Evolutionary conservation across 1,140 invertebrate species (phyloP).

Genomic region (Drosophila kohkoa): DNA sequence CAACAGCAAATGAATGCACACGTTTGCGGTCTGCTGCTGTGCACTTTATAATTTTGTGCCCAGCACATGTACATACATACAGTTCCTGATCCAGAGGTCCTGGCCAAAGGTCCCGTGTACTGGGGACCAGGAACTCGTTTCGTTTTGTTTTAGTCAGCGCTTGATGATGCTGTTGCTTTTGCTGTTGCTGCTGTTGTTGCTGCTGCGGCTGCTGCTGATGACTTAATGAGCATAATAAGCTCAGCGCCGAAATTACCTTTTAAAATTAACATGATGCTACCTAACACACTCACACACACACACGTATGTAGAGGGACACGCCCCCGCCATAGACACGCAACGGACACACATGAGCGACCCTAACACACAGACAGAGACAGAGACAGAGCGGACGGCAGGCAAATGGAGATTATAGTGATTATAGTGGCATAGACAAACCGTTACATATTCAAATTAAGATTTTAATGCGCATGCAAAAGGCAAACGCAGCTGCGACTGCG

Average conservation of each 20-base stretch:
- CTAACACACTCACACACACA: constrained; percentile 23
- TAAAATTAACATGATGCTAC: constrained; percentile 78
- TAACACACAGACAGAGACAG: constrained; percentile 20
- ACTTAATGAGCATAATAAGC: constrained; percentile 83
- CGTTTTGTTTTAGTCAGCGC: constrained; percentile 39
- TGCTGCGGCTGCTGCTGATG: constrained; percentile 54
- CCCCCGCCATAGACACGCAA: constrained; percentile 21
- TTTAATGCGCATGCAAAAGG: constrained; percentile 75
- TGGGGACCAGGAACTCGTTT: constrained; percentile 20
- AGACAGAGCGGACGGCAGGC: background rate
- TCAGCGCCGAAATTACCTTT: constrained; percentile 80
- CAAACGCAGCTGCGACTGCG: constrained; percentile 26
- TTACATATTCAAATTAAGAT: constrained; percentile 82
- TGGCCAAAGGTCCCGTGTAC: constrained; percentile 5
- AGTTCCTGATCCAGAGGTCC: constrained; percentile 30
- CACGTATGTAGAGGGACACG: background rate
- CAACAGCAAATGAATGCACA: constrained; percentile 67
- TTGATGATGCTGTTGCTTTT: background rate
- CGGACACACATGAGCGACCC: constrained; percentile 25
- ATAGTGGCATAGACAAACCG: constrained; percentile 73
- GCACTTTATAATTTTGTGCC: constrained; percentile 69
- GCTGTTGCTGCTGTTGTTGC: background rate
- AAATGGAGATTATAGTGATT: constrained; percentile 66
- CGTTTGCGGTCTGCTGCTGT: constrained; percentile 65
- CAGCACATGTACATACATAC: constrained; percentile 13